Base-by-base conservation (phyloP, 2,797 vertebrate genomes). In the Gastrophryne carolinensis region DNA sequence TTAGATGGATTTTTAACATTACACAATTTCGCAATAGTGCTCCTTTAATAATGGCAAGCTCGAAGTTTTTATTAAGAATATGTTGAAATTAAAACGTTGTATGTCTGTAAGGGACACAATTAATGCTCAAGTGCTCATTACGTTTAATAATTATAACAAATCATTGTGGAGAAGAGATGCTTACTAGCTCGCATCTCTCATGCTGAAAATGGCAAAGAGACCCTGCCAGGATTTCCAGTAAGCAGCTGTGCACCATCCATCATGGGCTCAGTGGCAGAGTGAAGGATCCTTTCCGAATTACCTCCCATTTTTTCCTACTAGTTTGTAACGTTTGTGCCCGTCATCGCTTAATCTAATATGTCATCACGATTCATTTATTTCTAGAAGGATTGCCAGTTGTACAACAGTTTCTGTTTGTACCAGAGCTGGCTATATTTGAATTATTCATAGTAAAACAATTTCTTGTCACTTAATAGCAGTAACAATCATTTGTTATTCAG, bases 341-440 rank as follows among this genome's bases (percentile, higher is more conserved):
- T 72, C 70, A 72, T 63, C 41, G 52, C 47, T 72, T 72, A 62
- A 72, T 72, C 47, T 63, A 53, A 62, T 32, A 17, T 72, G 70
- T 72, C 58, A 72, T 72, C 70, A 72, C 70, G 11, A 72, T 35
- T 34, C 49, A 72, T 72, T 63, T 72, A 39, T 63, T 62, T 72
- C 35, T 19, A 54, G 57, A 72, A 53, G 3, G 13, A 63, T 72
- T 52, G 19, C 58, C 17, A 30, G 24, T 12, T 29, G 8, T 54
- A 63, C 57, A 37, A 52, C n/a, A 26, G 27, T 15, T 34, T n/a
- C n/a, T 39, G 32, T 39, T 39, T 72, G 70, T 29, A 47, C 17
- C n/a, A 9, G 17, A 41, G 32, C 17, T 9, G 53, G n/a, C 47
- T 63, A 24, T 35, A 52, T n/a, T 30, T 32, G 24, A 41, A 62